Base-by-base conservation (phyloP, 2,113 vertebrate species). In the Sprattus sprattus region DNA sequence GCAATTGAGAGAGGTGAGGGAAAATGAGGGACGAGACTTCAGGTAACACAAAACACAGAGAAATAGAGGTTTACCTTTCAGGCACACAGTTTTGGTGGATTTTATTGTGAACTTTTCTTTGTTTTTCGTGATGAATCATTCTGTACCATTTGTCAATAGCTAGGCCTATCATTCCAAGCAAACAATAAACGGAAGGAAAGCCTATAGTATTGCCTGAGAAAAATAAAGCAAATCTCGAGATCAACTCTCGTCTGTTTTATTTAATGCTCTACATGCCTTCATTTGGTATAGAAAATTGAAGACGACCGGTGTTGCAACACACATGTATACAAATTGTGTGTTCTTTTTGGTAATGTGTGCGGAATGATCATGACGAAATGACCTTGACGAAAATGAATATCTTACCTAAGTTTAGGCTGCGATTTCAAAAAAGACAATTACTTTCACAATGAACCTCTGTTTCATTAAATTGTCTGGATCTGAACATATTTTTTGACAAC, bases 1-100 rank as follows among this genome's bases (percentile, higher is more conserved):
- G 71, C 71, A 78, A 78, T 39, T 78, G 28, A 78, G 71, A 78
- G 71, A 78, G 71, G 71, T 78, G 11, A 78, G 15, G 71, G 71
- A 32, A 78, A 67, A 78, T 10, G 71, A 32, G 16, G 71, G 71
- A 39, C 39, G 71, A 78, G 71, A 78, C 64, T 67, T 67, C n/a
- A 67, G 64, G 64, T 67, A 67, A 67, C 28, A 32, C 71, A 44
- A 18, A 78, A 78, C 71, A 78, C 71, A 11, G 32, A 13, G 2
- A 13, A 78, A 78, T 78, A 78, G 1, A 32, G 1, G 0, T 78
- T 39, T 78, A 64, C 22, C 60, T 64, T 39, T 25, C 60, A 78
- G 39, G 28, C 71, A 78, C 28, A 78, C 28, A 16, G 28, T 5
- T 75, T 78, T 78, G 39, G 71, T 13, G 54, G 39, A 39, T 75